Percentiles rank a stretch among this genome's conserved stretches.
phyloP scores from a whole-genome alignment of 2,113 vertebrate species.

The Lathamus discolor region DNA sequence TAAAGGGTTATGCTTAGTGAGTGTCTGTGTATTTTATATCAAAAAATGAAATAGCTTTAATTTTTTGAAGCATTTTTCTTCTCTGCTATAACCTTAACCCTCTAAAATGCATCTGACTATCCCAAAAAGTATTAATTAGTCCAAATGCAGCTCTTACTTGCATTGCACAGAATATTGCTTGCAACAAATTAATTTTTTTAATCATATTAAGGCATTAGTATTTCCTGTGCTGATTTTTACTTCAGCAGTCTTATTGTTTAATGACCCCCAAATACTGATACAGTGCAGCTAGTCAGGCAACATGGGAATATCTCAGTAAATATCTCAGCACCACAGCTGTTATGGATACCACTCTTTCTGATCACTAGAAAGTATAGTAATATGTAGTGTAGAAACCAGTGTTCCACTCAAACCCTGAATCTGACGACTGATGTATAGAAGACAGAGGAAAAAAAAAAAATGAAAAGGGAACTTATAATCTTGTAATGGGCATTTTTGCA shows the following conservation, averaged over 20 bases:
- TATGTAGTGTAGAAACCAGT: neutral
- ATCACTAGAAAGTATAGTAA: neutral
- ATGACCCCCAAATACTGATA: neutral
- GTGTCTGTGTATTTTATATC: neutral
- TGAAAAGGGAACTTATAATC: neutral
- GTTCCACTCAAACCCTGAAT: neutral
- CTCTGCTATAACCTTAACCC: neutral
- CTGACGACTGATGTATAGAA: neutral
- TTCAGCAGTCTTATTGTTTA: neutral
- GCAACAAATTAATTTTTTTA: constrained; percentile 1
- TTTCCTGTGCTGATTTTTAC: constrained; percentile 12
- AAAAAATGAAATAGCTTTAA: neutral
- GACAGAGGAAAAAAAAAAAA: neutral
- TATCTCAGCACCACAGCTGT: neutral
- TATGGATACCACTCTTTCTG: neutral
- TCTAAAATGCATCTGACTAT: constrained; percentile 12
- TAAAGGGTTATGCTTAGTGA: neutral
- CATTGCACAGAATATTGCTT: constrained; percentile 21
- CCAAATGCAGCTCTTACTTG: constrained; percentile 20
- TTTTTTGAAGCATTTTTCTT: neutral
- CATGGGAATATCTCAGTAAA: neutral
- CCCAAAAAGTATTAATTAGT: constrained; percentile 11
- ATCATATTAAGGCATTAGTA: constrained; percentile 1
- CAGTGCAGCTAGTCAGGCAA: neutral
- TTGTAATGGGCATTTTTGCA: neutral